Conservation (phyloP, 2,113 vertebrate genomes). For the Centropus bengalensis region DNA sequence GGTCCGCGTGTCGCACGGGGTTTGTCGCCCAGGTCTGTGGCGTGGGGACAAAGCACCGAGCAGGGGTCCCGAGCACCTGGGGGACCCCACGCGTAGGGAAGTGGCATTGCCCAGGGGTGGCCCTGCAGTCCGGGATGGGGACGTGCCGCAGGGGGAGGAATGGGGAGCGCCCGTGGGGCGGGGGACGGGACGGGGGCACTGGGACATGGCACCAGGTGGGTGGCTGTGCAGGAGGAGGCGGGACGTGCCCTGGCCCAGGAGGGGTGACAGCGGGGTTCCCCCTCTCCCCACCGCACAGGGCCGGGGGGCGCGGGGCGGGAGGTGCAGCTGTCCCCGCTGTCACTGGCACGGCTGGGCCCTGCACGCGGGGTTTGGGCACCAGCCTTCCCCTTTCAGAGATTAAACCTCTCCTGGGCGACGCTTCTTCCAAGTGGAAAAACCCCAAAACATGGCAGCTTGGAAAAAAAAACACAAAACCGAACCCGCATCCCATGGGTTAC, state of each 20-base stretch:
- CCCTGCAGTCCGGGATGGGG: too few relatives aligned
- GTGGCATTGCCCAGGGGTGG: too few relatives aligned
- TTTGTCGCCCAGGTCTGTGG: too few relatives aligned
- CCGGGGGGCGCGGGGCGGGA: not conserved
- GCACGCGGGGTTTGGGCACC: not conserved
- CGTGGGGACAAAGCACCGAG: too few relatives aligned
- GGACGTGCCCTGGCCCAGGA: too few relatives aligned
- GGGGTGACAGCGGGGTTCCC: too few relatives aligned
- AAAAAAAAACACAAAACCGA: too few relatives aligned
- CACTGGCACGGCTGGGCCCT: not conserved
- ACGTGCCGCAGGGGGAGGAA: not conserved
- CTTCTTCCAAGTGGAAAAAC: constrained; percentile 18
- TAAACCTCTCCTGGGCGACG: not conserved
- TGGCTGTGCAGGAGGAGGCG: not conserved
- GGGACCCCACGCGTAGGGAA: too few relatives aligned
- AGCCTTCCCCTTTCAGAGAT: not conserved
- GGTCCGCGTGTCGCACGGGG: too few relatives aligned
- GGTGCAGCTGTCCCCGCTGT: not conserved
- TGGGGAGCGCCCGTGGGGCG: too few relatives aligned
- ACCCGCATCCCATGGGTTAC: not conserved
- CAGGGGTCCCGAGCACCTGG: not conserved
- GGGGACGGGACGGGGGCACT: too few relatives aligned
- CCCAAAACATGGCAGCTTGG: not conserved
- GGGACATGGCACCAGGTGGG: not conserved
- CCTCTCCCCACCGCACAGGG: not conserved